Base-by-base conservation (phyloP, 1,140 invertebrate species). In the Lanistes nyassanus region DNA sequence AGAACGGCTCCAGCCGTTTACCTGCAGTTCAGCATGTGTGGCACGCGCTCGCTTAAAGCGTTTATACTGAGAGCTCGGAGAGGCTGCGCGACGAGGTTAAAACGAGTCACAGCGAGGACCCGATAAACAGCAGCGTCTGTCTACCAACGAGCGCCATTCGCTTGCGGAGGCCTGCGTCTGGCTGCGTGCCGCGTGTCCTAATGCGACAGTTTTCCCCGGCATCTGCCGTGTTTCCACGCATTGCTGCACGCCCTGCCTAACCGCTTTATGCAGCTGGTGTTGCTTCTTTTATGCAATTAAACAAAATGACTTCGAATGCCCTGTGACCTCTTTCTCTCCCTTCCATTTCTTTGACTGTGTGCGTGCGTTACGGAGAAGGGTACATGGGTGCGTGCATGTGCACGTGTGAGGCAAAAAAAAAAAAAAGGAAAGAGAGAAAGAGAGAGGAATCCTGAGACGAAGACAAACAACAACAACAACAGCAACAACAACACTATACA, bases 401-500 rank as follows among this genome's bases (percentile, higher is more conserved):
- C 29, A 39, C 42, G 66, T 29, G 66, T 51, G 67, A 53, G 42
- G 65, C 0, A 42, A 9, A 42, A 26, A 42, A 6, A 42, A 26
- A 29, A 9, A 39, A 39, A 34, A 23, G 65, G 9, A 26, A 16
- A 36, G 6, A 36, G 37, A 39, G 16, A 67, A 39, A 11, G 9
- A 67, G 4, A 21, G 37, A 39, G 37, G 5, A 6, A 36, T 13
- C 13, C 13, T 21, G 62, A 69, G 23, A 42, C 19, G 39, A 36
- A 69, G 39, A 55, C n/a, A 70, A 47, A 72, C 29, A 58, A n/a
- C 53, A 53, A 72, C 3, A 58, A 37, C n/a, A 9, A 72, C 29
- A 58, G 21, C 31, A 51, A 71, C 13, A 58, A 37, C 53, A 16
- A 72, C 29, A 58, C 13, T n/a, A 72, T 42, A 72, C 13, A 58